Base-by-base conservation (phyloP, 2,113 vertebrate species). In the Phrynosoma blainvillii region DNA sequence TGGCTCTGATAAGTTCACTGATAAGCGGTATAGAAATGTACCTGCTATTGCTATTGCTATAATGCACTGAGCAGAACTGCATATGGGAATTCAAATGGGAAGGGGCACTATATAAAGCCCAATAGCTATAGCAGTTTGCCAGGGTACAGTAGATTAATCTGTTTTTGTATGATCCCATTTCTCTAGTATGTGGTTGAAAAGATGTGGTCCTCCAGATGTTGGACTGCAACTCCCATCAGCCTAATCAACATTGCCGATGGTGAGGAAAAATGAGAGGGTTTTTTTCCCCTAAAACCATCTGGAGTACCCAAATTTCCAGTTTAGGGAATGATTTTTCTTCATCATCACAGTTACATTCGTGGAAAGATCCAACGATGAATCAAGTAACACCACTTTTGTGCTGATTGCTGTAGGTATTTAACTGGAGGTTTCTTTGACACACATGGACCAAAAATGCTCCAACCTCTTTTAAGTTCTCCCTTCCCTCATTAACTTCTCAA, bases 401-500 rank as follows among this genome's bases (percentile, higher is more conserved):
- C 36, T 25, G 23, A 27, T 81, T 87, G 25, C 30, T 21, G 10
- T 78, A 40, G 62, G 65, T 14, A 78, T 88, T 84, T 84, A 70
- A 62, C 47, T 32, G 84, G 81, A 54, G 30, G 13, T 65, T 88
- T 54, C 73, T 36, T 32, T 20, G 73, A 18, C 13, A 13, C 74
- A 70, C n/a, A 18, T 88, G 83, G 88, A 84, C 23, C 75, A 84
- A 88, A 2, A 56, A 18, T 10, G n/a, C 77, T 0, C 1, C 32
- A 56, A 21, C 21, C 80, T 59, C 62, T 56, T 84, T 84, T 42
- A 84, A 56, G 66, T 84, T 9, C 21, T 81, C 82, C 71, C 14
- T 21, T 84, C 90, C 86, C 79, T 87, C 79, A 42, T 42, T 93
- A 62, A 70, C 89, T 73, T 86, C 80, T 88, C 89, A 94, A 90